Conservation (phyloP, 1,140 invertebrate species). For the Diploscapter pachys region DNA sequence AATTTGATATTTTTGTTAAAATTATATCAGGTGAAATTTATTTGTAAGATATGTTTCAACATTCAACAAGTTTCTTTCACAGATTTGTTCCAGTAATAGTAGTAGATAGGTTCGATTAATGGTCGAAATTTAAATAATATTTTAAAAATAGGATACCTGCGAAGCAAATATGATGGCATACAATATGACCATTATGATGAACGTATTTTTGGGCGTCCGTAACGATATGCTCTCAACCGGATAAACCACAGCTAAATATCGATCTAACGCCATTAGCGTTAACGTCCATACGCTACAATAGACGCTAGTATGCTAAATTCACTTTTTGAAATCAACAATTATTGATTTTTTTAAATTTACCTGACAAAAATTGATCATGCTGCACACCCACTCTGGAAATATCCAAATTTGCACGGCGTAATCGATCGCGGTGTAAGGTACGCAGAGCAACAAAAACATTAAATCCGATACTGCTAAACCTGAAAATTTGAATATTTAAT, state of each 20-base stretch:
- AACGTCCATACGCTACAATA: constrained; percentile 89
- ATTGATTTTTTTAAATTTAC: constrained; percentile 17
- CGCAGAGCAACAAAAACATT: constrained; percentile 89
- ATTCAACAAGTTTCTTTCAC: no score
- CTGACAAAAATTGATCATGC: constrained; percentile 54
- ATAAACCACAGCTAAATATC: constrained; percentile 89
- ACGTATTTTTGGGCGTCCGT: constrained; percentile 79
- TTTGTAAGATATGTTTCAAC: no score
- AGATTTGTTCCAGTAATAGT: no score
- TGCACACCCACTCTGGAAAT: constrained; percentile 52
- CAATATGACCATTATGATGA: constrained; percentile 38
- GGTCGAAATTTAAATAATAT: no score
- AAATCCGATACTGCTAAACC: constrained; percentile 71
- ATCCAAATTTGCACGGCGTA: constrained; percentile 83
- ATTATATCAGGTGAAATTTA: no score
- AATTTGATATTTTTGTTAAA: constrained; percentile 9
- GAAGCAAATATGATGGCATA: constrained; percentile 48
- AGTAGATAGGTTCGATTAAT: no score
- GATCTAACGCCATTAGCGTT: constrained; percentile 88
- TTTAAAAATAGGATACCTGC: constrained; percentile 19
- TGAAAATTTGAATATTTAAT: constrained; percentile 16
- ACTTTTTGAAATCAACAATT: background rate
- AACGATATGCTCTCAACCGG: constrained; percentile 83
- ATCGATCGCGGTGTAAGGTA: constrained; percentile 84
- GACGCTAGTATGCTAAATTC: constrained; percentile 71